A percentile compares a stretch with the other conserved stretches of the same genome.
phyloP scores from a whole-genome alignment of 1,140 invertebrate genomes.

The Xylocopa sonorina region DNA sequence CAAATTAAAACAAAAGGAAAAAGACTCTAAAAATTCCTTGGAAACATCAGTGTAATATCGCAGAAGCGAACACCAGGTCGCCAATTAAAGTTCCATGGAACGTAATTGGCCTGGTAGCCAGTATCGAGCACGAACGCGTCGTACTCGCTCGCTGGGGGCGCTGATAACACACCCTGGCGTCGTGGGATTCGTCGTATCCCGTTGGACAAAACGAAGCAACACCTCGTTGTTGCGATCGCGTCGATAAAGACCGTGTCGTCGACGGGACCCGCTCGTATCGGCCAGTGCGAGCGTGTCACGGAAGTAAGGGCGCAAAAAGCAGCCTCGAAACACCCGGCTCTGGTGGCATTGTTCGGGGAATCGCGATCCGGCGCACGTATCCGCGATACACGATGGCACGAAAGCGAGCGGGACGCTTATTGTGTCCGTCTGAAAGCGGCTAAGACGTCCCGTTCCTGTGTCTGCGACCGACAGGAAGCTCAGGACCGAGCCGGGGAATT shows the following conservation, averaged over 20 bases:
- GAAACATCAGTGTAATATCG: too few relatives aligned
- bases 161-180: background rate
- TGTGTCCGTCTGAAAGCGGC: constrained; percentile 20
- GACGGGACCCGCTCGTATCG: background rate
- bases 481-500: constrained; percentile 26
- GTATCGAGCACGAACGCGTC: background rate
- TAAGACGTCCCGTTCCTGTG: background rate
- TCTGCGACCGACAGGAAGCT: constrained; percentile 20
- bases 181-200: background rate
- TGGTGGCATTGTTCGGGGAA: constrained; percentile 4
- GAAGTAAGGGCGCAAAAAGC: constrained; percentile 32
- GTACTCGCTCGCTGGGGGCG: too few relatives aligned
- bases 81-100: too few relatives aligned
- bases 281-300: constrained; percentile 12
- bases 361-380: constrained; percentile 42
- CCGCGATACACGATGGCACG: constrained; percentile 25
- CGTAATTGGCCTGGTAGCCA: too few relatives aligned
- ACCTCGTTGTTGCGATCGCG: background rate
- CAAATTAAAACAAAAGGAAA: too few relatives aligned
- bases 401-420: background rate
- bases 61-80: too few relatives aligned
- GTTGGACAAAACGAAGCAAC: too few relatives aligned
- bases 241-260: constrained; percentile 10
- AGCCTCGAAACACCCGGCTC: background rate
- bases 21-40: too few relatives aligned